These are phyloP conservation scores for Microtus californicus DNA, from an alignment of 2,797 vertebrate genomes.

Conservation along the genomic window DNA sequence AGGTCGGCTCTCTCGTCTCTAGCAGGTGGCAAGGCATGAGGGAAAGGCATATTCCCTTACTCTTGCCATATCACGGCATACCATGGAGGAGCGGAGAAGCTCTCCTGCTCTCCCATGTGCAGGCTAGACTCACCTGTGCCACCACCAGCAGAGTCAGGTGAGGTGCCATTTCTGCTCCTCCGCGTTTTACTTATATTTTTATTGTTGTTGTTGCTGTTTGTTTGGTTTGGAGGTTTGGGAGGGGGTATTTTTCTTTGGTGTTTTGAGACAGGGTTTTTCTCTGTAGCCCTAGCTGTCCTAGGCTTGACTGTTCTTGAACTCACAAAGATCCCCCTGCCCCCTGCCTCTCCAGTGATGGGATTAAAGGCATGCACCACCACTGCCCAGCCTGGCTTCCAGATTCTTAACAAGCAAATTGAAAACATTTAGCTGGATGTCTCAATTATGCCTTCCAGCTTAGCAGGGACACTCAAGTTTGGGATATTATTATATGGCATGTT, in stretches of 20 bases:
- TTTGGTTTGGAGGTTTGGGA: neutral
- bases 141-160: neutral
- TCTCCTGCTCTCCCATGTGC: neutral
- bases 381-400: neutral
- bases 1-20: neutral
- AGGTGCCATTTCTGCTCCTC: neutral
- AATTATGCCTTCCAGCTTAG: constrained; percentile 4
- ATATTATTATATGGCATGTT: neutral
- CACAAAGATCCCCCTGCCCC: neutral
- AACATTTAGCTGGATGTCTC: neutral
- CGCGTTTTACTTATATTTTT: neutral
- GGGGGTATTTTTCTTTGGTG: neutral
- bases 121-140: neutral
- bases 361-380: neutral
- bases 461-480: constrained; percentile 15
- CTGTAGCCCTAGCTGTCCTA: neutral
- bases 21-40: neutral
- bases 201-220: neutral
- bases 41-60: neutral
- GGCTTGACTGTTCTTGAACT: neutral
- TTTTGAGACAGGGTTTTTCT: neutral
- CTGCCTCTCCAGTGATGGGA: neutral
- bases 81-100: neutral
- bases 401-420: constrained; percentile 31
- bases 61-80: neutral